Base-by-base conservation (phyloP, 2,888 invertebrate genomes). In the Xylophagus ater region DNA sequence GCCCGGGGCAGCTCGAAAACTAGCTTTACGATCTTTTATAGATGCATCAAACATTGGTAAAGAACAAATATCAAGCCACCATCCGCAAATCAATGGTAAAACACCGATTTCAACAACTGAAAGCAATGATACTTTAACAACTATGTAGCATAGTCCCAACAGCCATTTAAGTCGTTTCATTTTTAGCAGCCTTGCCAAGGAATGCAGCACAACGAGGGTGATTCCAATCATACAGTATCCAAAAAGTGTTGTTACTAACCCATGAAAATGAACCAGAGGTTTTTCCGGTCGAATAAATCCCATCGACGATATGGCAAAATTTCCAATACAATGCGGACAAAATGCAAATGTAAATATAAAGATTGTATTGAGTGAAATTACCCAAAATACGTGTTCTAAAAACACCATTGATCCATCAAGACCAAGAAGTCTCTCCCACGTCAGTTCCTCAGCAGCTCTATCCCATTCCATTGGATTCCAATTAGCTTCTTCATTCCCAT, bases 391-490 rank as follows among this genome's bases (percentile, higher is more conserved):
- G 69, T 98, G 97, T 62, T 98, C 98, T 37, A 98, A 66, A 59
- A 98, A 98, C 33, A 94, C 85, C 53, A 97, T 74, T 0, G 96
- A 96, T 0, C 97, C 97, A 65, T 98, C 97, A 8, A 98, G 66
- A 0, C 97, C 97, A 1, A 98, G 70, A 5, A 98, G 69, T 47
- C 94, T 75, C 59, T 98, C 97, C 98, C 98, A 98, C 0, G 97
- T 98, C 18, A 98, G 68, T 61, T 98, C 98, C 57, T 96, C 98
- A 9, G 89, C 92, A 0, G 93, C 93, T 46, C 94, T 72, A 58
- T 97, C 96, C 94, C 94, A 97, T 57, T 96, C 96, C 75, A 96
- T 90, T 0, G 93, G 94, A 65, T 96, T 96, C 93, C 96, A 96
- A 56, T 93, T 93, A n/a, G 58, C 85, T 53, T 84, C 85, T 55